Evolutionary conservation across 2,888 invertebrate species (phyloP).

Genomic region (Luperina testacea): DNA sequence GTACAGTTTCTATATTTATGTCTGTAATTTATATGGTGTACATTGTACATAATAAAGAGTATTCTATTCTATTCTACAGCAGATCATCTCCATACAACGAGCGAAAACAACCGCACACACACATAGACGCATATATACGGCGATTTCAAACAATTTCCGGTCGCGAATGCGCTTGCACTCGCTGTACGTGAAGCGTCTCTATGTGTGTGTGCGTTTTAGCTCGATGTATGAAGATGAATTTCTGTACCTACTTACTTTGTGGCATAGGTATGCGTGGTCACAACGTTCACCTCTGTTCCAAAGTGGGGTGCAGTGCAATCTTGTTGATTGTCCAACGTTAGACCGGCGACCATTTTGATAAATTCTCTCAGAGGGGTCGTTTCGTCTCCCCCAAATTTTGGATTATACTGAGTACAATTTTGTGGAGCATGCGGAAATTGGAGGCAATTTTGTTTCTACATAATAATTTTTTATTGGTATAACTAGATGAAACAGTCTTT

Average conservation of each 20-base stretch:
- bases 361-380: conserved; percentile 65
- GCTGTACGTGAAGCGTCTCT: not conserved
- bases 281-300: not conserved
- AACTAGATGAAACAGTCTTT: not conserved
- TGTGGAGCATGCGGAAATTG: not conserved
- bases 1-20: too few relatives aligned
- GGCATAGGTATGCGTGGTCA: conserved; percentile 6
- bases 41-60: too few relatives aligned
- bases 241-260: not conserved
- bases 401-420: conserved; percentile 7
- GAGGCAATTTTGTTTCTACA: not conserved
- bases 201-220: not conserved
- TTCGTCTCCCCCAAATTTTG: conserved; percentile 52
- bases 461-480: too few relatives aligned
- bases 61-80: too few relatives aligned
- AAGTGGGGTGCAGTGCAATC: conserved; percentile 64
- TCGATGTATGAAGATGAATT: too few relatives aligned
- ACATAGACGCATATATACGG: not conserved
- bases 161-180: not conserved
- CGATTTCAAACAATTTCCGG: not conserved
- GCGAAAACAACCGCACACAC: not conserved
- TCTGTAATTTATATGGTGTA: too few relatives aligned
- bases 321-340: conserved; percentile 60
- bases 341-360: conserved; percentile 64
- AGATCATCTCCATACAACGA: not conserved